Percentiles rank a stretch among this genome's conserved stretches.
phyloP scores from a whole-genome alignment of 2,113 vertebrate species.

The Myotis lucifugus region DNA sequence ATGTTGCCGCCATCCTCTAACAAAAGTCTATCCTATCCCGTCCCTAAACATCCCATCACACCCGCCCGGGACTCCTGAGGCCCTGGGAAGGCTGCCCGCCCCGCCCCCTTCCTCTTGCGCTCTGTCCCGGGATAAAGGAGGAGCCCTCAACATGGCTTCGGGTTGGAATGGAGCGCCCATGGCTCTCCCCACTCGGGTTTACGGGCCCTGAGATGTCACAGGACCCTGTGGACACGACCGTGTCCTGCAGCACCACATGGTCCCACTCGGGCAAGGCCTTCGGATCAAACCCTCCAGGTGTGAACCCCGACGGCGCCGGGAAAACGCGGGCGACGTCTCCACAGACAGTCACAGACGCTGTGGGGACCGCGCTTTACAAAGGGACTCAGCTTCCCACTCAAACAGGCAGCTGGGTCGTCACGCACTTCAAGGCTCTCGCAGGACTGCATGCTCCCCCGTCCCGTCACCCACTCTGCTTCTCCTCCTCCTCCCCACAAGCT shows the following conservation, averaged over 20 bases:
- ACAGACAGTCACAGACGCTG: conserved; percentile 88
- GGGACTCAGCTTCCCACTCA: conserved; percentile 85
- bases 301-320: conserved; percentile 86
- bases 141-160: conserved; percentile 66
- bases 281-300: conserved; percentile 87
- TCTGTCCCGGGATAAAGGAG: conserved; percentile 62
- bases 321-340: conserved; percentile 86
- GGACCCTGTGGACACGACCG: conserved; percentile 82
- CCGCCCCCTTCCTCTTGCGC: conserved; percentile 55
- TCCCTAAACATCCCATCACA: conserved; percentile 38
- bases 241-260: conserved; percentile 81
- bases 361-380: conserved; percentile 89
- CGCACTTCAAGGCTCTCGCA: conserved; percentile 85
- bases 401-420: conserved; percentile 87
- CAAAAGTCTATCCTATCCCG: not conserved
- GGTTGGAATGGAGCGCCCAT: conserved; percentile 79
- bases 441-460: conserved; percentile 79
- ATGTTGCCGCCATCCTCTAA: not conserved
- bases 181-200: conserved; percentile 78
- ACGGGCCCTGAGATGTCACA: conserved; percentile 82
- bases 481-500: not conserved
- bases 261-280: conserved; percentile 84
- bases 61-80: conserved; percentile 66
- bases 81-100: conserved; percentile 34
- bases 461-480: conserved; percentile 15